These are phyloP conservation scores for Erythrolamprus reginae DNA, from an alignment of 2,113 vertebrate genomes.

Conservation along the genomic window DNA sequence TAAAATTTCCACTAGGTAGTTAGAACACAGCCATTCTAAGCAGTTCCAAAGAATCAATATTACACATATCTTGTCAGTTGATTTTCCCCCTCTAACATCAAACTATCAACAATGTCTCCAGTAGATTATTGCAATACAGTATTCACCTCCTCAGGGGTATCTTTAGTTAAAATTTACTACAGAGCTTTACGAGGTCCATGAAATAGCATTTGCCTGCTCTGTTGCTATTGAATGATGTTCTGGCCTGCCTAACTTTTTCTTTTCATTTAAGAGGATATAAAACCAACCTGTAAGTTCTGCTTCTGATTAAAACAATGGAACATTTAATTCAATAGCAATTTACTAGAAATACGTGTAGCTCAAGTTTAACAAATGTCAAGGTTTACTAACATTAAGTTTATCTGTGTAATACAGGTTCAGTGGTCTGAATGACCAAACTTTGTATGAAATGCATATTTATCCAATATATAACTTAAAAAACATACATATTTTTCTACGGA, in stretches of 20 bases:
- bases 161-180: slow-evolving; percentile 42
- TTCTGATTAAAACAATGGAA: not conserved
- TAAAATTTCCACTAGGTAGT: slow-evolving; percentile 59
- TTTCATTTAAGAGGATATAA: slow-evolving; percentile 17
- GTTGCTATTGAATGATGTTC: not conserved
- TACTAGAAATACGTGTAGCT: not conserved
- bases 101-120: slow-evolving; percentile 48
- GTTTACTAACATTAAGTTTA: slow-evolving; percentile 11
- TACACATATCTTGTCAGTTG: slow-evolving; percentile 50
- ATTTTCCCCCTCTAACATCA: slow-evolving; percentile 49
- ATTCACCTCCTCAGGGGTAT: slow-evolving; percentile 55
- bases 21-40: slow-evolving; percentile 37
- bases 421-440: not conserved
- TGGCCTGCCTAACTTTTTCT: not conserved
- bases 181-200: slow-evolving; percentile 20
- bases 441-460: not conserved
- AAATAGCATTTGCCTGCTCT: slow-evolving; percentile 25
- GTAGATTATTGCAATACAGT: slow-evolving; percentile 41
- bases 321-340: not conserved
- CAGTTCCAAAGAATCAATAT: slow-evolving; percentile 50
- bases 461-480: not conserved
- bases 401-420: not conserved
- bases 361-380: not conserved
- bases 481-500: no score
- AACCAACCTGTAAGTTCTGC: not conserved